These are phyloP conservation scores for Urocynchramus pylzowi DNA, from an alignment of 2,113 vertebrate genomes.

Conservation along the genomic window DNA sequence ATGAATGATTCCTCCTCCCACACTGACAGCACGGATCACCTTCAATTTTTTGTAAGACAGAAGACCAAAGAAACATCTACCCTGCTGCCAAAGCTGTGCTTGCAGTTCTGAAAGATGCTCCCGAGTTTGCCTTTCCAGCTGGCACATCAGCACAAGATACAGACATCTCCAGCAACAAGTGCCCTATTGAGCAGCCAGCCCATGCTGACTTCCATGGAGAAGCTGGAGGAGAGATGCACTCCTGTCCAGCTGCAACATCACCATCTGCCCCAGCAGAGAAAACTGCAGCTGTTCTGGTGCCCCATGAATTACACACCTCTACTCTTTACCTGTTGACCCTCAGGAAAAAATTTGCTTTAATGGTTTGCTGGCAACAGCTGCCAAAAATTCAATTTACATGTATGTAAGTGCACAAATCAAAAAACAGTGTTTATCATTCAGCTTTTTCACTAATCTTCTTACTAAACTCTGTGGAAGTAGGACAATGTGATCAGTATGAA, in stretches of 20 bases:
- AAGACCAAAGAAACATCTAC: not conserved
- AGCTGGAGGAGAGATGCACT: not conserved
- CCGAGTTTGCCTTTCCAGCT: not conserved
- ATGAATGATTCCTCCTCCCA: not conserved
- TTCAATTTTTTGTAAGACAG: not conserved
- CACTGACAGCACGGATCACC: not conserved
- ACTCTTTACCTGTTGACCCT: not conserved
- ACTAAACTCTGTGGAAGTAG: not conserved
- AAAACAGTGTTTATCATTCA: not conserved
- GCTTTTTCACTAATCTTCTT: not conserved
- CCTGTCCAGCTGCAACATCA: not conserved
- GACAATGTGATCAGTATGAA: not conserved
- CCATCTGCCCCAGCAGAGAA: not conserved
- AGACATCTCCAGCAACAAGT: not conserved
- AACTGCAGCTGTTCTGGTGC: not conserved
- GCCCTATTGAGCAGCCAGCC: not conserved
- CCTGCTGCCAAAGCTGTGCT: not conserved
- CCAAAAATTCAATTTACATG: not conserved
- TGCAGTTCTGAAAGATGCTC: not conserved
- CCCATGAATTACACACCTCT: not conserved
- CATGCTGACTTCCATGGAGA: not conserved
- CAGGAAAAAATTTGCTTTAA: not conserved
- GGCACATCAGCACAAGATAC: not conserved
- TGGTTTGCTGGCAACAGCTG: not conserved
- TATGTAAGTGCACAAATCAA: not conserved